phyloP scores from a whole-genome alignment of 2,113 vertebrate species.

The Ageneiosus marmoratus region DNA sequence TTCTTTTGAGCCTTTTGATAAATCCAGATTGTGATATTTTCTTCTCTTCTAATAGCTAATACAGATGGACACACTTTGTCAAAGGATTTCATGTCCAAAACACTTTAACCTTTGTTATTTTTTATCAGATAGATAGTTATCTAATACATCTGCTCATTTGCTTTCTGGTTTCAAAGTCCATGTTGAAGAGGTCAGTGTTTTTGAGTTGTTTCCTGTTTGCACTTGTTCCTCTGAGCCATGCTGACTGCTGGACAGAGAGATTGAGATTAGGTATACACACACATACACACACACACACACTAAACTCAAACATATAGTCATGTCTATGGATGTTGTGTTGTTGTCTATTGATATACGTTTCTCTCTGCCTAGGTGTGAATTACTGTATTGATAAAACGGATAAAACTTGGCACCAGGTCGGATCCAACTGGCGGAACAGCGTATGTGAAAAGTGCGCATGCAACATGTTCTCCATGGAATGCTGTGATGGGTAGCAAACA shows the following conservation, averaged over 20 bases:
- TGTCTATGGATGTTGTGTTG: neutral
- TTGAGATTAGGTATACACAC: neutral
- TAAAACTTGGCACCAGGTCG: neutral
- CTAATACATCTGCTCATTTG: neutral
- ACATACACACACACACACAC: neutral
- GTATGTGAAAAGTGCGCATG: constrained; percentile 1
- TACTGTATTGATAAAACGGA: neutral
- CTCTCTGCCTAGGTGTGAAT: neutral
- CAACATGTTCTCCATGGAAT: neutral
- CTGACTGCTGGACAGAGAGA: neutral
- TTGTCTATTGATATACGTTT: neutral
- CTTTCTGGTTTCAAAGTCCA: neutral
- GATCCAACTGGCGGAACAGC: neutral
- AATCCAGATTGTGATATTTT: neutral
- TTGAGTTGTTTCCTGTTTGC: neutral
- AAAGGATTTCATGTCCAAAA: no score
- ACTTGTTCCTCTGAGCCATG: neutral
- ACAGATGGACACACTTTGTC: no score
- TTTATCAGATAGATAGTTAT: neutral
- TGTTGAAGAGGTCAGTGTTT: neutral
- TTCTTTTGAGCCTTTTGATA: neutral
- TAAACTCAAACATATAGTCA: neutral
- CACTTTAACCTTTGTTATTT: no score
- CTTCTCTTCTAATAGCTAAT: no score
- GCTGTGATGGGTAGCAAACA: neutral